These are phyloP conservation scores for Alligator sinensis DNA, from an alignment of 2,113 vertebrate genomes.

Conservation along the genomic window DNA sequence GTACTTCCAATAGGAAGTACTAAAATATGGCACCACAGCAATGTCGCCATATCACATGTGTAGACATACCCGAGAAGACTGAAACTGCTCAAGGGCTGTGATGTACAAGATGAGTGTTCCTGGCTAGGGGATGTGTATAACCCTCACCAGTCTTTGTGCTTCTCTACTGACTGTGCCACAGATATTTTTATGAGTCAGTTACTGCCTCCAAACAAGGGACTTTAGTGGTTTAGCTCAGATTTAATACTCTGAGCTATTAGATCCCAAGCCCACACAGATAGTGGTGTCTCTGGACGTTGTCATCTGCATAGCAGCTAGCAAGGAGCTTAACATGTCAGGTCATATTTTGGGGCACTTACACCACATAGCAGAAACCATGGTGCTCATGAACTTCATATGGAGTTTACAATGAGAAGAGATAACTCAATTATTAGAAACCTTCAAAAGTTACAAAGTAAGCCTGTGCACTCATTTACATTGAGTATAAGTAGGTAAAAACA, in stretches of 20 bases:
- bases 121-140: neutral
- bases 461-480: neutral
- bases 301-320: neutral
- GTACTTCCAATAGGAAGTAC: no score
- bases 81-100: neutral
- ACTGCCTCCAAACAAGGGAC: neutral
- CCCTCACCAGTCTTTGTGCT: neutral
- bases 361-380: neutral
- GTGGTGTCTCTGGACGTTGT: neutral
- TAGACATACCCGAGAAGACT: no score
- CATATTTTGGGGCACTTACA: neutral
- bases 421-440: neutral
- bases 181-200: neutral
- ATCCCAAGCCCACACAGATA: neutral
- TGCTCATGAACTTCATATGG: neutral
- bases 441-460: neutral
- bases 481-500: neutral
- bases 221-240: neutral
- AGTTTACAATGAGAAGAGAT: neutral
- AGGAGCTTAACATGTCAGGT: neutral
- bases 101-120: neutral
- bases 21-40: no score
- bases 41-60: no score
- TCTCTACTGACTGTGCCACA: neutral
- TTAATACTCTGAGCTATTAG: neutral